phyloP scores from a whole-genome alignment of 2,888 invertebrate genomes.

The Cinara cedri region DNA sequence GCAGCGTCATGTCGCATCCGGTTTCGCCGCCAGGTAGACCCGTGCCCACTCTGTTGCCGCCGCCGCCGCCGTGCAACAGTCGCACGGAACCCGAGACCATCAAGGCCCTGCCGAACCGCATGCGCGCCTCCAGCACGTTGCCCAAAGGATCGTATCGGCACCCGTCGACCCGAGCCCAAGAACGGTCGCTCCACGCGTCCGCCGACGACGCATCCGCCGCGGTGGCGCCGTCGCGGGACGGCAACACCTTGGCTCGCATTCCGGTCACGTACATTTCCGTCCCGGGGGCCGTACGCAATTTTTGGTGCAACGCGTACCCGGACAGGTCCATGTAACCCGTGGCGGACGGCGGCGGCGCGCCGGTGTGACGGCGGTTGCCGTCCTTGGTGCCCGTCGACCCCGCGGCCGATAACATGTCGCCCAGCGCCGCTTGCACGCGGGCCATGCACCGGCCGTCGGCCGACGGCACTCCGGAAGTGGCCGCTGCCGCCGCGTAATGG shows the following conservation, averaged over 20 bases:
- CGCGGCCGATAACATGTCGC: constrained; percentile 46
- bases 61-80: constrained; percentile 60
- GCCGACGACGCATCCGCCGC: constrained; percentile 43
- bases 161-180: constrained; percentile 69
- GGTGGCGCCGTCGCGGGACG: constrained; percentile 60
- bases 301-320: constrained; percentile 72
- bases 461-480: background rate
- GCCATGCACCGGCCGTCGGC: constrained; percentile 52
- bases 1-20: constrained; percentile 76
- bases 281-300: constrained; percentile 68
- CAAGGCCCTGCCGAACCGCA: constrained; percentile 62
- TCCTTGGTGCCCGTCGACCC: background rate
- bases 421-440: constrained; percentile 55
- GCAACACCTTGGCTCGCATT: constrained; percentile 73
- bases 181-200: constrained; percentile 73
- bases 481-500: background rate
- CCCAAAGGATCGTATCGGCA: constrained; percentile 72
- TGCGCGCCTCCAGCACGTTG: constrained; percentile 44
- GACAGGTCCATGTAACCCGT: constrained; percentile 57
- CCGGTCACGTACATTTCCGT: constrained; percentile 75
- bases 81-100: constrained; percentile 73
- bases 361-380: constrained; percentile 33
- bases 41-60: background rate
- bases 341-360: constrained; percentile 20
- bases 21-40: constrained; percentile 16